Base-by-base conservation (phyloP, 2,113 vertebrate species). In the Mesoclemmys tuberculata region DNA sequence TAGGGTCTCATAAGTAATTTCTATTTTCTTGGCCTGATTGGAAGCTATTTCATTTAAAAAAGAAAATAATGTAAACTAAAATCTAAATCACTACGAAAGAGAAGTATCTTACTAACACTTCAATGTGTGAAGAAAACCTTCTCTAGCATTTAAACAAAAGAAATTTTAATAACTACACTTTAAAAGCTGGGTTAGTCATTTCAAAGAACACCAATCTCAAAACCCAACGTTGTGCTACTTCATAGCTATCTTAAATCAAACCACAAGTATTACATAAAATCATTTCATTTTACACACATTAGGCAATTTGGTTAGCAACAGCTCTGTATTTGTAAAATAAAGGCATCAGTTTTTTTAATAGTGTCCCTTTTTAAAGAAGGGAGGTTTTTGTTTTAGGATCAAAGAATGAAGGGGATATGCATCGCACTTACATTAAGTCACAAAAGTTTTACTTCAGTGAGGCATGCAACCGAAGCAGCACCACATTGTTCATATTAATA, bases 261-360 rank as follows among this genome's bases (percentile, higher is more conserved):
- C 0, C 27, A 88, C 86, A 51, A 95, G 91, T 54, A 16, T 64
- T 81, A 48, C 87, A 52, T 95, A 82, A 87, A 81, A 75, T 82
- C 80, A 6, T 68, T 68, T 68, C 84, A 79, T 92, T 38, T 49
- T 41, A 46, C 54, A 22, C 68, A 31, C 29, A 46, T 38, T 74
- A 35, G 1, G 0, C 49, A 54, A 48, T 78, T 93, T 78, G 82
- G 91, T 55, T 92, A 95, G 89, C 0, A 35, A 87, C 31, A 54
- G 75, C 90, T 95, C 90, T 95, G 92, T 91, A 88, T 88, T 92
- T 90, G 58, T 68, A 55, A 85, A 96, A 91, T 94, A 71, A 22
- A 71, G 68, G 21, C 68, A 74, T 90, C 91, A 82, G 85, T 94
- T 71, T 94, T 11, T 94, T 11, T 91, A 97, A 87, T 54, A 9